phyloP scores from a whole-genome alignment of 64 coral and sea anemone species.

The Catalaphyllia jardinei region DNA sequence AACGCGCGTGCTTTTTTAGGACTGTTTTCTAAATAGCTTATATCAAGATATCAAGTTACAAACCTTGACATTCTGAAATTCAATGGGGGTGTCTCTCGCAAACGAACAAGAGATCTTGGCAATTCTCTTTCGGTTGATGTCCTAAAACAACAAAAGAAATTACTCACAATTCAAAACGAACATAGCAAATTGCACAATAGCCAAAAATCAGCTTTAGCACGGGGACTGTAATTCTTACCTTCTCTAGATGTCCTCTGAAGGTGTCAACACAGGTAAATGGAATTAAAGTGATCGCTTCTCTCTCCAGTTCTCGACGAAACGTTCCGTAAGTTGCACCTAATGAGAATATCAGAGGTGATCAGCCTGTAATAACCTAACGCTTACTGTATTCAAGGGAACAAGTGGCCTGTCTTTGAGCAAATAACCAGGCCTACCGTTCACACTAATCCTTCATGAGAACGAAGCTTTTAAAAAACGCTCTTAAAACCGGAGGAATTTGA shows the following conservation, averaged over 20 bases:
- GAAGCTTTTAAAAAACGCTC: no score
- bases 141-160: background rate
- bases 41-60: background rate
- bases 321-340: constrained; percentile 77
- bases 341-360: background rate
- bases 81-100: constrained; percentile 56
- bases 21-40: no score
- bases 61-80: constrained; percentile 75
- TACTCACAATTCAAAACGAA: background rate
- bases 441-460: no score
- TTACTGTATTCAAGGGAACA: no score
- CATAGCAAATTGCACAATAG: background rate
- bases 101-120: constrained; percentile 63
- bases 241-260: constrained; percentile 84
- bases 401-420: no score
- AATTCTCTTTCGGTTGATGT: constrained; percentile 68
- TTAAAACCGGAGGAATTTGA: no score
- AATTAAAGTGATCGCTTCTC: constrained; percentile 55
- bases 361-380: background rate
- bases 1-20: no score
- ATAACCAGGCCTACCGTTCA: no score
- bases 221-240: constrained; percentile 20
- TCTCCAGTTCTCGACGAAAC: constrained; percentile 70
- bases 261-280: constrained; percentile 86
- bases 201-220: no score